A percentile compares a stretch with the other conserved stretches of the same genome.
Evolutionary conservation across 2,888 invertebrate genomes (phyloP).

Genomic region (Drosophila melanosoma): DNA sequence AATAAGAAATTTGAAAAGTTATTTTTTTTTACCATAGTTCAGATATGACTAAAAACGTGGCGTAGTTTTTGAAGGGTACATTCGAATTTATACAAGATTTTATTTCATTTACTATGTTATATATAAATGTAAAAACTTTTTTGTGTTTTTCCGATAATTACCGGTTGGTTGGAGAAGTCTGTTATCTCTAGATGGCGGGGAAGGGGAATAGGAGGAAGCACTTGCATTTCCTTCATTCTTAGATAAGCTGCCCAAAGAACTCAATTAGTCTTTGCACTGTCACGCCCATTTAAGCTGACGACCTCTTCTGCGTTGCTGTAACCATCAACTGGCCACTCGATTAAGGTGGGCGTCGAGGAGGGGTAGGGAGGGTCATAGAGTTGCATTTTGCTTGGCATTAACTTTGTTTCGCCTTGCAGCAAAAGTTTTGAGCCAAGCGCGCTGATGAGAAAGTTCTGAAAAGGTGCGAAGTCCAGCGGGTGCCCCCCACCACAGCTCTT

Average conservation of each 20-base stretch:
- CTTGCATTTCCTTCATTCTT: slow-evolving; percentile 24
- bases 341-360: not conserved
- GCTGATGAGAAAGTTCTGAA: slow-evolving; percentile 73
- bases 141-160: not conserved
- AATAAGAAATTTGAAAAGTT: too few species aligned
- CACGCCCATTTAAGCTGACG: slow-evolving; percentile 32
- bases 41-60: too few species aligned
- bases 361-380: not conserved
- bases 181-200: not conserved
- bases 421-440: slow-evolving; percentile 54
- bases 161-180: too few species aligned
- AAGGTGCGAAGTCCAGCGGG: slow-evolving; percentile 66
- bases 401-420: slow-evolving; percentile 59
- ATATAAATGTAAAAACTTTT: not conserved
- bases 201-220: not conserved
- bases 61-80: not conserved
- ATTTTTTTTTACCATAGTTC: too few species aligned
- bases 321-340: slow-evolving; percentile 22
- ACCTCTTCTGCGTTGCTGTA: not conserved
- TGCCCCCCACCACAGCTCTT: not conserved
- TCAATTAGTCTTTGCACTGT: slow-evolving; percentile 63
- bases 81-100: not conserved
- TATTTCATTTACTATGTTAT: not conserved
- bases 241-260: slow-evolving; percentile 69
- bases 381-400: slow-evolving; percentile 45